Evolutionary conservation across 2,888 invertebrate species (phyloP), one percentile per base, ranked within the genome.

Genomic region (Eulithis testata): DNA sequence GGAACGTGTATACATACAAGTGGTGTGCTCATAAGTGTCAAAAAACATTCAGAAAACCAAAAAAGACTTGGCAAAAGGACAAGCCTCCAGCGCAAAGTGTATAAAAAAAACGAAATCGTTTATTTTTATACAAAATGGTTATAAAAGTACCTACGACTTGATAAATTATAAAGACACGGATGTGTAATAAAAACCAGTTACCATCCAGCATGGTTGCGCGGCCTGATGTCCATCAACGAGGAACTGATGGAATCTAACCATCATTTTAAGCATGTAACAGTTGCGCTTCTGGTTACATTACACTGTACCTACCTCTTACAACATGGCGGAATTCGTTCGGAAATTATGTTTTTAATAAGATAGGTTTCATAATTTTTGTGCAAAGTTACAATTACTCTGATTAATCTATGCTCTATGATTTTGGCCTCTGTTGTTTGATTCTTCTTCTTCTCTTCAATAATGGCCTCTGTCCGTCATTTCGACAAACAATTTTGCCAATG

Each of bases 191-290:
- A 57, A 71, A 71, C 68, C 57, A 54, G 63, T 65, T 55, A 58
- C 60, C 54, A 67, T 60, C 63, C 37, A 62, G 43, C 53, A 72
- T 67, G 69, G 64, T 69, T 57, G 51, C 57, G 69, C 69, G 71
- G 65, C 60, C 40, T 62, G 80, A 80, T 79, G 73, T 72, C 66
- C 73, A 78, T 78, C 78, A 57, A 70, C 57, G 51, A 79, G 80
- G 80, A 80, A 80, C 77, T 69, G 77, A 73, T 76, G 69, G 62
- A 68, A 74, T 73, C 72, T 73, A 50, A 55, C 58, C 56, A 70
- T 65, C 51, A 60, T 63, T 61, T 68, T 49, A 62, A 50, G 49
- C 65, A 70, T 69, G 71, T 74, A 74, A 76, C 59, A 62, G 68
- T 70, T 66, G 60, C 63, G 66, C 71, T 76, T 74, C 77, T 76